These are phyloP conservation scores for Sterrhoptilus dennistouni DNA, from an alignment of 2,113 vertebrate species.

Conservation along the genomic window DNA sequence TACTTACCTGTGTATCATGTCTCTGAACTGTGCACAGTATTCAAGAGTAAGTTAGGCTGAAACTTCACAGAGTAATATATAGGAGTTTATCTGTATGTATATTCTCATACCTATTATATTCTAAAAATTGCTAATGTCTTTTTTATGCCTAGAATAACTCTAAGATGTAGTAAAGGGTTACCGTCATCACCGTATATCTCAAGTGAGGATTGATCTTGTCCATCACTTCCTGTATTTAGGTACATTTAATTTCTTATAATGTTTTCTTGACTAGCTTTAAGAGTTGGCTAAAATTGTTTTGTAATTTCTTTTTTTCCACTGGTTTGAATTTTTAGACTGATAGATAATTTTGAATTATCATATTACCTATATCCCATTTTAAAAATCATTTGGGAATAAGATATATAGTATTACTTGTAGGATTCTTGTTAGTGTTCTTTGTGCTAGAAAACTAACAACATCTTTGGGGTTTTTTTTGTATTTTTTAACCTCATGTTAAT, in stretches of 20 bases:
- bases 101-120: not conserved
- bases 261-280: not conserved
- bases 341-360: not conserved
- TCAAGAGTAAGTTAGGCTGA: not conserved
- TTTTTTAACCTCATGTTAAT: not conserved
- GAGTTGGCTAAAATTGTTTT: not conserved
- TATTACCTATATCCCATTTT: not conserved
- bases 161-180: not conserved
- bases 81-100: not conserved
- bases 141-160: not conserved
- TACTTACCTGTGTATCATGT: not conserved
- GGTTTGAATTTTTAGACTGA: not conserved
- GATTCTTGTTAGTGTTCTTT: not conserved
- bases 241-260: not conserved
- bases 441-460: not conserved
- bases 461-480: not conserved
- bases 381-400: not conserved
- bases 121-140: not conserved
- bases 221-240: not conserved
- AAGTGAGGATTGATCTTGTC: fast-evolving
- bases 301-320: not conserved
- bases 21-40: not conserved
- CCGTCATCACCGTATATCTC: not conserved
- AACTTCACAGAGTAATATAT: not conserved
- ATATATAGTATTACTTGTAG: fast-evolving